Conservation (phyloP, 2,888 invertebrate genomes). For the Aphodius granarius region DNA sequence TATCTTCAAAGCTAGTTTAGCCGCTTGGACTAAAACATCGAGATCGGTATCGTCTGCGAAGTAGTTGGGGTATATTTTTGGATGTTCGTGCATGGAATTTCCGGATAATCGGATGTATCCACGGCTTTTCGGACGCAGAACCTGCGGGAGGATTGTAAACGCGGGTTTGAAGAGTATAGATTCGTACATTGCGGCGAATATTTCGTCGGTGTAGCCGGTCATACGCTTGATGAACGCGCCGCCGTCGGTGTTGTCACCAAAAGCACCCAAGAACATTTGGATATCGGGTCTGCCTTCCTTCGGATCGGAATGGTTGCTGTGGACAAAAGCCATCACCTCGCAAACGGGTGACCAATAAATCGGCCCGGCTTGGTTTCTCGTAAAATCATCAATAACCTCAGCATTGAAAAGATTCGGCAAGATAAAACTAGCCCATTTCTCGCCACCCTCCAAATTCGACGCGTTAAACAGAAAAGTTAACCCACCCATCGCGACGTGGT, state of each 20-base stretch:
- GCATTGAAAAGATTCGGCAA: slow-evolving; percentile 66
- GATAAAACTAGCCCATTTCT: slow-evolving; percentile 63
- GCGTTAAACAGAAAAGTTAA: slow-evolving; percentile 70
- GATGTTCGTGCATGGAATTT: slow-evolving; percentile 70
- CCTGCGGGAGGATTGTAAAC: slow-evolving; percentile 65
- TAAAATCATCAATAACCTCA: slow-evolving; percentile 65
- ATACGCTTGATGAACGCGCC: slow-evolving; percentile 73
- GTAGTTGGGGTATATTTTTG: slow-evolving; percentile 89
- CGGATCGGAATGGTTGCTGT: slow-evolving; percentile 69
- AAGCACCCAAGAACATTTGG: slow-evolving; percentile 72
- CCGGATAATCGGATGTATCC: slow-evolving; percentile 70
- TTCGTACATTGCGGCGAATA: slow-evolving; percentile 71
- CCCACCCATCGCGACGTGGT: slow-evolving; percentile 82
- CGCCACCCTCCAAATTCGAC: slow-evolving; percentile 24
- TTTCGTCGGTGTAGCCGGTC: slow-evolving; percentile 66
- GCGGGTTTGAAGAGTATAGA: slow-evolving; percentile 70
- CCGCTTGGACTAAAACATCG: slow-evolving; percentile 72
- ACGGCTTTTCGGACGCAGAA: slow-evolving; percentile 74
- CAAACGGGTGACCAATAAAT: slow-evolving; percentile 76
- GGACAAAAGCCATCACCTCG: slow-evolving; percentile 77
- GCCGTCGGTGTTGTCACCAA: slow-evolving; percentile 77
- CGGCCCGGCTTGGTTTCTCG: slow-evolving; percentile 63
- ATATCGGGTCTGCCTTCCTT: slow-evolving; percentile 75
- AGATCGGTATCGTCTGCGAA: slow-evolving; percentile 73
- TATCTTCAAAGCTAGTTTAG: slow-evolving; percentile 67